phyloP scores from a whole-genome alignment of 1,140 invertebrate genomes.

The Bathynomus jamesi region DNA sequence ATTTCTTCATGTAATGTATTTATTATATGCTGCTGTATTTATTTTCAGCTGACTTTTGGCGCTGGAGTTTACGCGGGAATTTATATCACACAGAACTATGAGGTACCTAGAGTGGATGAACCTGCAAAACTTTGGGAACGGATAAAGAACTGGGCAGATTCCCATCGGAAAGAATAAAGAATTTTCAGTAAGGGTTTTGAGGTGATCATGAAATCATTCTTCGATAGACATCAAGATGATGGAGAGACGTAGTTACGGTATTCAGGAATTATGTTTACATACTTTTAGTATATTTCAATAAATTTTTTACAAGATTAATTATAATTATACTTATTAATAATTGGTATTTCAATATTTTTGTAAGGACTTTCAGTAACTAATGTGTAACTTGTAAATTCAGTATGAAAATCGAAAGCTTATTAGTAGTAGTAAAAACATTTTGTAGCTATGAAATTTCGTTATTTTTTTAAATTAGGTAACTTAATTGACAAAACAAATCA shows the following conservation, averaged over 20 bases:
- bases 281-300: not conserved
- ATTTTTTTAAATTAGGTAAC: too few relatives aligned
- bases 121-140: constrained; percentile 59
- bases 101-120: constrained; percentile 71
- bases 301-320: too few relatives aligned
- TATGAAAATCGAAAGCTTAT: too few relatives aligned
- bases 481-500: too few relatives aligned
- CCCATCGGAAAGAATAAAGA: constrained; percentile 50
- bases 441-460: too few relatives aligned
- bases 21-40: constrained; percentile 17
- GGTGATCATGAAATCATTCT: not conserved
- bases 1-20: not conserved
- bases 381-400: too few relatives aligned
- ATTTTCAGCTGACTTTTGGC: constrained; percentile 62
- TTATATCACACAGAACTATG: constrained; percentile 71
- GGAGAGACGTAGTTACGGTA: not conserved
- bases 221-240: too few relatives aligned
- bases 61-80: constrained; percentile 68
- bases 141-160: constrained; percentile 59
- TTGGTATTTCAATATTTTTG: too few relatives aligned
- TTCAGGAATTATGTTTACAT: not conserved
- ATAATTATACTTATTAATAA: too few relatives aligned
- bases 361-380: too few relatives aligned
- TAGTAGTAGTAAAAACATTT: too few relatives aligned
- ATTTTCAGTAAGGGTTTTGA: not conserved